A percentile compares a stretch with the other conserved stretches of the same genome.
Evolutionary conservation across 2,797 vertebrate species (phyloP).

Genomic region (Thamnophis elegans): DNA sequence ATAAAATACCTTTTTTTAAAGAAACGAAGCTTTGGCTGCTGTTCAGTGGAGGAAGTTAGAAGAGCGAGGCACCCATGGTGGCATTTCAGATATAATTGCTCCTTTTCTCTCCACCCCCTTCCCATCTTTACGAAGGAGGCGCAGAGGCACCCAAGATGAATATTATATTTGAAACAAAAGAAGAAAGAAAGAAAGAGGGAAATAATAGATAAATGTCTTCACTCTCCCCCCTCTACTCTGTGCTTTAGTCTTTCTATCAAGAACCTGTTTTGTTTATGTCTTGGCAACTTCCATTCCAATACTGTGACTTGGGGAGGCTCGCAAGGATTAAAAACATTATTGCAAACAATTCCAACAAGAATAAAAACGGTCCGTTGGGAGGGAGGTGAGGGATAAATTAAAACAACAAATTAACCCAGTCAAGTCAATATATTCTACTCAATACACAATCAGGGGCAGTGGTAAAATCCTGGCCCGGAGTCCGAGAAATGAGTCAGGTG

Average conservation of each 20-base stretch:
- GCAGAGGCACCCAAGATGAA: background rate
- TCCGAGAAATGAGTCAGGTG: background rate
- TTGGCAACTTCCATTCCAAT: background rate
- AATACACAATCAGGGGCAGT: background rate
- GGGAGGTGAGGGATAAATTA: background rate
- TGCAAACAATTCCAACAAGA: background rate
- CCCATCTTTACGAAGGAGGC: background rate
- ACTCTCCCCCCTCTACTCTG: too few relatives aligned
- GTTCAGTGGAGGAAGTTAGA: background rate
- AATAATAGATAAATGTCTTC: background rate
- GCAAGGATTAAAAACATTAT: background rate
- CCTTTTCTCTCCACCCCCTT: background rate
- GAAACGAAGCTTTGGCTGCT: background rate
- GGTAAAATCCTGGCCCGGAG: background rate
- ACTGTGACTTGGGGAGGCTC: background rate
- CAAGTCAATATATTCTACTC: background rate
- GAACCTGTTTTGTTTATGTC: background rate
- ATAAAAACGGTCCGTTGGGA: background rate
- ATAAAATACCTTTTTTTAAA: background rate
- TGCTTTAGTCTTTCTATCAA: background rate
- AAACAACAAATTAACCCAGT: background rate
- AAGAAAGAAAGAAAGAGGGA: background rate
- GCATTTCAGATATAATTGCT: slow-evolving; percentile 7
- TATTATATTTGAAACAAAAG: background rate
- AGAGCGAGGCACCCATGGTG: background rate